Evolutionary conservation across 2,888 invertebrate genomes (phyloP).

Genomic region (Polydrusus pterygomalis): DNA sequence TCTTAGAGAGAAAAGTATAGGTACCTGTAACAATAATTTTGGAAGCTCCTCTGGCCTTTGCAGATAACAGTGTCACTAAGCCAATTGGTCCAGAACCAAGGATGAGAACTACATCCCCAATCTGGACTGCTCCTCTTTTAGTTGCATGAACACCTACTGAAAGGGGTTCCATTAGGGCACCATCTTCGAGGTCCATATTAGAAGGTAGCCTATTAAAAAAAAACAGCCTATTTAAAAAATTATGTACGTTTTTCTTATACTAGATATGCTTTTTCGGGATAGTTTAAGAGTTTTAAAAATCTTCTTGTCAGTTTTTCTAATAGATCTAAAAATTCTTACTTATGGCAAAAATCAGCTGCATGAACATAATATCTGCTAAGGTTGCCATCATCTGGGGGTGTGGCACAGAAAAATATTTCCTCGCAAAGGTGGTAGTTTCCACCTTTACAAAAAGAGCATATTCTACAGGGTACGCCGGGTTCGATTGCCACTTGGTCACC

Average conservation of each 20-base stretch:
- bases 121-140: conserved; percentile 84
- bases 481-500: conserved; percentile 94
- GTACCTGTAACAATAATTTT: conserved; percentile 85
- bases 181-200: conserved; percentile 93
- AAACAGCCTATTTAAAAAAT: background rate
- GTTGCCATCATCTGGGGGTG: conserved; percentile 94
- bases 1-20: too few relatives aligned
- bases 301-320: too few relatives aligned
- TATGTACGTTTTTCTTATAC: too few relatives aligned
- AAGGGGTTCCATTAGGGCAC: conserved; percentile 93
- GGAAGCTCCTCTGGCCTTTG: conserved; percentile 90
- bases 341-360: conserved; percentile 91
- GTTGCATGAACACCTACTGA: conserved; percentile 97
- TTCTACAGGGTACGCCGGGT: conserved; percentile 92
- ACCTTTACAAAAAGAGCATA: conserved; percentile 88
- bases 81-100: conserved; percentile 94
- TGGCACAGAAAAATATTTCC: conserved; percentile 94
- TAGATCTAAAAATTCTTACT: conserved; percentile 76
- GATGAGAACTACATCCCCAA: conserved; percentile 83
- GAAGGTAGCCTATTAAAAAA: conserved; percentile 83
- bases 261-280: too few relatives aligned
- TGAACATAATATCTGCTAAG: conserved; percentile 91
- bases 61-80: conserved; percentile 85
- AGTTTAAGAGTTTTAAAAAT: too few relatives aligned
- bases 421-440: conserved; percentile 94